A percentile compares a stretch with the other conserved stretches of the same genome.
Conservation (phyloP, 2,888 invertebrate species). For the Ochlodes sylvanus region DNA sequence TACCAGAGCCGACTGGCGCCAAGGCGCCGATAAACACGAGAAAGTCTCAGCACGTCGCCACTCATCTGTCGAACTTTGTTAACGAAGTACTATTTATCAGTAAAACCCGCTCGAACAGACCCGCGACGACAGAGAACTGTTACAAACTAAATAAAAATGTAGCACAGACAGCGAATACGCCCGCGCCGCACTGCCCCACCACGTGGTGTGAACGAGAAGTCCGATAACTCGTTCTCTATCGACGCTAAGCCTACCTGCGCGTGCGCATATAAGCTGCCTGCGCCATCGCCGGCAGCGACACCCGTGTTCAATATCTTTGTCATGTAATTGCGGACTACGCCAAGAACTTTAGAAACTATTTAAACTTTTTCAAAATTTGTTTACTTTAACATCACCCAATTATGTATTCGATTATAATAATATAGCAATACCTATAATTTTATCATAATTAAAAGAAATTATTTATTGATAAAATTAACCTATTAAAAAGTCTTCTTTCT, state of each 20-base stretch:
- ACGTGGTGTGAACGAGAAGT: slow-evolving; percentile 69
- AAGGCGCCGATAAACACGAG: slow-evolving; percentile 66
- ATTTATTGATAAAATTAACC: too few species aligned
- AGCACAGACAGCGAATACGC: slow-evolving; percentile 80
- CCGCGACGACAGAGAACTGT: slow-evolving; percentile 67
- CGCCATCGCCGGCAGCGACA: slow-evolving; percentile 70
- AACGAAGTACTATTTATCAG: slow-evolving; percentile 70
- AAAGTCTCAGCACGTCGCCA: slow-evolving; percentile 68
- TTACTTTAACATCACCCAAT: too few species aligned
- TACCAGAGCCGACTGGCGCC: slow-evolving; percentile 71
- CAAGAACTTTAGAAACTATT: slow-evolving; percentile 48
- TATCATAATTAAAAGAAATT: too few species aligned
- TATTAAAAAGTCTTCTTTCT: too few species aligned
- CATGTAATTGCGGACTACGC: slow-evolving; percentile 72
- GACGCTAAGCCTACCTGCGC: slow-evolving; percentile 75
- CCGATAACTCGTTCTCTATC: slow-evolving; percentile 50
- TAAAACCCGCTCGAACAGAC: slow-evolving; percentile 52
- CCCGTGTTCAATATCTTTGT: slow-evolving; percentile 75
- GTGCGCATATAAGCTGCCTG: slow-evolving; percentile 72
- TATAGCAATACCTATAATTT: too few species aligned
- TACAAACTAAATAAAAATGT: slow-evolving; percentile 85
- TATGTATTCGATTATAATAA: too few species aligned
- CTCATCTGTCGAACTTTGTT: slow-evolving; percentile 78
- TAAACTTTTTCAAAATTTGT: slow-evolving; percentile 6
- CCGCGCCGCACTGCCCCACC: slow-evolving; percentile 78